phyloP scores from a whole-genome alignment of 2,888 invertebrate genomes.

The Polyommatus iphigenia region DNA sequence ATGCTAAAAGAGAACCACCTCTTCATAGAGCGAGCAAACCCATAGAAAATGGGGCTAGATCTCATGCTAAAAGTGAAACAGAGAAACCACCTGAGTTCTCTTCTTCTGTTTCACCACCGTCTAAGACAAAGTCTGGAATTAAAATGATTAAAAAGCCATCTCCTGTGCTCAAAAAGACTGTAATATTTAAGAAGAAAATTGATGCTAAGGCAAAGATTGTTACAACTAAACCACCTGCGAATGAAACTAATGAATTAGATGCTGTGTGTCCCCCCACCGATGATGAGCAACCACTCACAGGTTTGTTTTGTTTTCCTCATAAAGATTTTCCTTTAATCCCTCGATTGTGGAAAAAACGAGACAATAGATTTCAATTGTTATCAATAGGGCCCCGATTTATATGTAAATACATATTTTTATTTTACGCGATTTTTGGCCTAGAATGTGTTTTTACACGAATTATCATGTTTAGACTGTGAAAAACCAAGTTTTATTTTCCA shows the following conservation, averaged over 20 bases:
- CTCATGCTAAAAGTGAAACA: not conserved
- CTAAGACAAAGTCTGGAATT: not conserved
- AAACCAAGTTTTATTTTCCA: no score
- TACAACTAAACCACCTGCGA: constrained; percentile 23
- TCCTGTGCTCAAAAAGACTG: constrained; percentile 7
- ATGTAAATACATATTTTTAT: no score
- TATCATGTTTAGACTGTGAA: no score
- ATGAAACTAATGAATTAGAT: no score
- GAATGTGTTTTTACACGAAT: no score
- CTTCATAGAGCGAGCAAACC: not conserved
- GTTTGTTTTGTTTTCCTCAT: not conserved
- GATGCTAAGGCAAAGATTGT: constrained; percentile 27
- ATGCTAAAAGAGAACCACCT: not conserved
- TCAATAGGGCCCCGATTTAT: no score
- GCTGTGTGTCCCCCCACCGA: constrained; percentile 23
- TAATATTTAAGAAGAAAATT: constrained; percentile 27
- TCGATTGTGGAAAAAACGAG: no score
- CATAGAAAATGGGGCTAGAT: not conserved
- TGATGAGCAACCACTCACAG: constrained; percentile 25
- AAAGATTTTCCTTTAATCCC: not conserved
- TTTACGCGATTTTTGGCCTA: no score
- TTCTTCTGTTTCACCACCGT: not conserved
- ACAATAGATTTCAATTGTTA: no score
- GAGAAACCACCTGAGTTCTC: not conserved
- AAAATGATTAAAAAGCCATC: constrained; percentile 22